These are phyloP conservation scores for Penaeus japonicus DNA, from an alignment of 1,140 invertebrate genomes.

Conservation along the genomic window DNA sequence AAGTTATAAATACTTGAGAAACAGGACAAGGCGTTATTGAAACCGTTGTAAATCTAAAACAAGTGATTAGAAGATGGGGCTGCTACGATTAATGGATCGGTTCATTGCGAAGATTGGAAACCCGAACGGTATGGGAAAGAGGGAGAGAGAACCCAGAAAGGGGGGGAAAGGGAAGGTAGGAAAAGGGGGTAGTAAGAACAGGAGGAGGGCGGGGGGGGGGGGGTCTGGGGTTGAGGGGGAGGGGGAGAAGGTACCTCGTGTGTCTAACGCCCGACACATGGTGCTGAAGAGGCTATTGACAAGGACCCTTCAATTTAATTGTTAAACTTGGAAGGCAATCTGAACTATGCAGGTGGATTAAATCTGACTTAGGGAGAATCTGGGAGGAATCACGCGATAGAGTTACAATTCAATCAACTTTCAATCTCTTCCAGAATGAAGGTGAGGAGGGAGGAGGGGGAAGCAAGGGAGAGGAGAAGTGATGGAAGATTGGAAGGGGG, in stretches of 20 bases:
- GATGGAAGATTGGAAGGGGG: background rate
- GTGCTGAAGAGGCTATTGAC: slow-evolving; percentile 17
- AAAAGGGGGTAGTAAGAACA: background rate
- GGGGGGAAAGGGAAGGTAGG: background rate
- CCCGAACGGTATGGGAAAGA: background rate
- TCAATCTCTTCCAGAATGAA: background rate
- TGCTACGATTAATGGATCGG: too few relatives aligned
- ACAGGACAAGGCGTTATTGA: too few relatives aligned
- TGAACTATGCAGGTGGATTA: slow-evolving; percentile 10
- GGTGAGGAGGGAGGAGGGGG: background rate
- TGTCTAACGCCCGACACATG: slow-evolving; percentile 25
- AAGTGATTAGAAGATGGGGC: too few relatives aligned
- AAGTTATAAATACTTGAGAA: too few relatives aligned
- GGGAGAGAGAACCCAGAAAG: background rate
- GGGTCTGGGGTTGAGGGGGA: background rate
- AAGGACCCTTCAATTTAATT: slow-evolving; percentile 39
- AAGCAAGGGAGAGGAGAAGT: background rate
- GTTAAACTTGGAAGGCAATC: slow-evolving; percentile 36
- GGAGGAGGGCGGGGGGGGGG: background rate
- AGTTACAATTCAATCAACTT: background rate
- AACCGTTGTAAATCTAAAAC: too few relatives aligned
- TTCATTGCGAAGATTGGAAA: background rate
- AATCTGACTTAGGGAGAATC: slow-evolving; percentile 1
- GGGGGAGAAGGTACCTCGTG: background rate
- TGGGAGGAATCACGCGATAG: background rate